Conservation (phyloP, 2,797 vertebrate species). For the Macrochelys suwanniensis region DNA sequence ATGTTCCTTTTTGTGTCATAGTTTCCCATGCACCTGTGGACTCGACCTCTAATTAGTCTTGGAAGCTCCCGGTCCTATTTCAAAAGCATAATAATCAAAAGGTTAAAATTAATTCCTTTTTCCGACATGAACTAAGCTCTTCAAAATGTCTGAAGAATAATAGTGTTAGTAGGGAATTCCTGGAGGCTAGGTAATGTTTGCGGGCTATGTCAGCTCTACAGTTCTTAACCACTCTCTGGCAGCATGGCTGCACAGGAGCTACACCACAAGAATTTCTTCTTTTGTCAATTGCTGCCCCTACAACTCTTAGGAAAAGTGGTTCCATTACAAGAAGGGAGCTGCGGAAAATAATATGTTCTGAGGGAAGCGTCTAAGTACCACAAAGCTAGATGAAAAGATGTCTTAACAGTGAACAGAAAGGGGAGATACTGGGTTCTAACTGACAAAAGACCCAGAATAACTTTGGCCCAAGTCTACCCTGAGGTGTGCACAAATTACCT, state of each 20-base stretch:
- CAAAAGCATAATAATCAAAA: slow-evolving; percentile 65
- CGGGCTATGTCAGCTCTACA: not conserved
- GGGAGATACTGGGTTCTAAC: not conserved
- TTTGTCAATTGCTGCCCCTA: not conserved
- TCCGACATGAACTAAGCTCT: not conserved
- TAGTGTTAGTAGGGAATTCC: not conserved
- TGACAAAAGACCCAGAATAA: not conserved
- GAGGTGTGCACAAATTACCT: not conserved
- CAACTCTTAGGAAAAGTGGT: not conserved
- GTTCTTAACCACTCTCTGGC: not conserved
- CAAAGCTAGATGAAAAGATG: not conserved
- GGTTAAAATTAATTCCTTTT: not conserved
- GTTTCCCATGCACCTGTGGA: slow-evolving; percentile 94
- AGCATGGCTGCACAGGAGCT: not conserved
- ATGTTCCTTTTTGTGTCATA: slow-evolving; percentile 88
- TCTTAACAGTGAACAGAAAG: not conserved
- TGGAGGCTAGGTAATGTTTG: not conserved
- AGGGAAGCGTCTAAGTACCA: not conserved
- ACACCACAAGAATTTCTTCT: not conserved
- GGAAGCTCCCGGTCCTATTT: slow-evolving; percentile 92
- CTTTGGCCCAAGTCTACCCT: not conserved
- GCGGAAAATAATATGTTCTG: not conserved
- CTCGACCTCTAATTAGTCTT: slow-evolving; percentile 92
- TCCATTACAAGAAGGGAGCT: not conserved
- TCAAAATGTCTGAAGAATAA: not conserved